Evolutionary conservation across 1,140 invertebrate genomes (phyloP).

Genomic region (Ostrea edulis): DNA sequence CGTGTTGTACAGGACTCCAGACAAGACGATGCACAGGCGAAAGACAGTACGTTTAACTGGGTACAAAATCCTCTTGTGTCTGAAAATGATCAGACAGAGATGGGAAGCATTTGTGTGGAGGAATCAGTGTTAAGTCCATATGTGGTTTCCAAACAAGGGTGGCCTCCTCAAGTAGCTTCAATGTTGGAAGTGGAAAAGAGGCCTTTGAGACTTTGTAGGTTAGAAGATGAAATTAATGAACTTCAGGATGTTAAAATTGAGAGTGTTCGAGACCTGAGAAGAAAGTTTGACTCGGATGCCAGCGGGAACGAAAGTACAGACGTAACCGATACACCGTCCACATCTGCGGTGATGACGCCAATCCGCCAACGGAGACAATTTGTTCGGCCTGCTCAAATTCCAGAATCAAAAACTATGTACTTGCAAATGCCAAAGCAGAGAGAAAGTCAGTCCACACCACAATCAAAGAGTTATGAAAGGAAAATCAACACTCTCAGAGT

Average conservation of each 20-base stretch:
- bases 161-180: conserved; percentile 53
- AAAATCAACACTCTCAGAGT: neutral
- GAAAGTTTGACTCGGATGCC: conserved; percentile 69
- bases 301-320: conserved; percentile 61
- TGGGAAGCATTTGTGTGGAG: neutral
- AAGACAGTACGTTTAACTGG: neutral
- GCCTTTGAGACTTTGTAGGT: conserved; percentile 60
- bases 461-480: conserved; percentile 5
- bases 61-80: neutral
- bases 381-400: conserved; percentile 30
- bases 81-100: neutral
- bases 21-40: neutral
- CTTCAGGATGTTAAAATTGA: conserved; percentile 67
- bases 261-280: conserved; percentile 65
- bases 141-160: conserved; percentile 53
- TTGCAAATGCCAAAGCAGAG: neutral
- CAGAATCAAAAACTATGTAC: neutral
- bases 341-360: conserved; percentile 44
- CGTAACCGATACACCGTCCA: conserved; percentile 42
- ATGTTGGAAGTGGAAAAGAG: conserved; percentile 39
- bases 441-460: neutral
- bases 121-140: conserved; percentile 31
- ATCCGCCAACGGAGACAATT: conserved; percentile 47
- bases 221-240: conserved; percentile 73
- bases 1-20: conserved; percentile 67